Percentiles rank a stretch among this genome's conserved stretches.
Evolutionary conservation across 1,140 invertebrate species (phyloP).

Genomic region (Euborellia annulipes): DNA sequence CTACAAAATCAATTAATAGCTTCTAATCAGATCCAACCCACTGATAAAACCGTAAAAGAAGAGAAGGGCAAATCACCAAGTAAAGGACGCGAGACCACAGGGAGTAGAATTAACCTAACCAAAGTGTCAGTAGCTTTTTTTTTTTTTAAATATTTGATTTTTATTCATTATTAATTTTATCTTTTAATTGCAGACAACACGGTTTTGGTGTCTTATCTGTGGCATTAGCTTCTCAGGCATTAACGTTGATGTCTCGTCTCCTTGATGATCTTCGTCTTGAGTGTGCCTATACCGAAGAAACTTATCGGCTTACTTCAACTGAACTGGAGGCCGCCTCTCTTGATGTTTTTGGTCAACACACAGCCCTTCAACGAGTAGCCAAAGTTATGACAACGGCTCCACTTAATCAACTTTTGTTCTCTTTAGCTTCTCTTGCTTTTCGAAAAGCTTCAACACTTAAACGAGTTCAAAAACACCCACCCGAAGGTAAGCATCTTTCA

Average conservation of each 20-base stretch:
- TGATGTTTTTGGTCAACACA: slow-evolving; percentile 39
- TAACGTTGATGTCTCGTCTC: slow-evolving; percentile 45
- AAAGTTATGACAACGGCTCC: slow-evolving; percentile 31
- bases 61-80: slow-evolving; percentile 48
- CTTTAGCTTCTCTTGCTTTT: slow-evolving; percentile 73
- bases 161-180: not conserved
- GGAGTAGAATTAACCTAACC: slow-evolving; percentile 40
- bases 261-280: slow-evolving; percentile 48
- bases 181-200: slow-evolving; percentile 37
- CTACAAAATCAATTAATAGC: slow-evolving; percentile 53
- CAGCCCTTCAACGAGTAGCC: slow-evolving; percentile 43
- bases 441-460: slow-evolving; percentile 45
- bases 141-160: not conserved
- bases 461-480: slow-evolving; percentile 60
- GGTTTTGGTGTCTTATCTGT: slow-evolving; percentile 69
- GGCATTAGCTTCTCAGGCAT: slow-evolving; percentile 55
- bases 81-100: slow-evolving; percentile 39
- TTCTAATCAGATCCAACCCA: slow-evolving; percentile 29
- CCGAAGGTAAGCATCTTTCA: slow-evolving; percentile 29
- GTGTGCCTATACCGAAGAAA: slow-evolving; percentile 38
- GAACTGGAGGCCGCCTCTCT: slow-evolving; percentile 36
- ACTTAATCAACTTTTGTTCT: slow-evolving; percentile 66
- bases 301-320: slow-evolving; percentile 20
- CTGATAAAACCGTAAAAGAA: slow-evolving; percentile 37
- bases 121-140: slow-evolving; percentile 40